Percentiles rank a stretch among this genome's conserved stretches.
Evolutionary conservation across 2,888 invertebrate genomes (phyloP).

Genomic region (Blastobasis adustella): DNA sequence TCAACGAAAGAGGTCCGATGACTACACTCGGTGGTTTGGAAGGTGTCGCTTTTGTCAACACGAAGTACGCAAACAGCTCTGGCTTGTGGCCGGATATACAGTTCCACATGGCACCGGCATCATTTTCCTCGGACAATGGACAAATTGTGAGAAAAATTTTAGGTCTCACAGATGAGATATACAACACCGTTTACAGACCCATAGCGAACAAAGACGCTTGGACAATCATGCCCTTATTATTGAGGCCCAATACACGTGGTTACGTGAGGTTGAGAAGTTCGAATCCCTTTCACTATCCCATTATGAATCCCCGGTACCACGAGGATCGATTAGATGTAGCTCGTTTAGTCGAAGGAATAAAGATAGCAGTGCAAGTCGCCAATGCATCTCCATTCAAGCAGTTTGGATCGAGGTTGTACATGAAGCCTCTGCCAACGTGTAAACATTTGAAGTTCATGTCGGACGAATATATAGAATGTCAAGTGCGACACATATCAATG

Average conservation of each 20-base stretch:
- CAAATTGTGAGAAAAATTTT: constrained; percentile 84
- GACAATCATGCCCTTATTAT: constrained; percentile 89
- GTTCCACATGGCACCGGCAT: constrained; percentile 94
- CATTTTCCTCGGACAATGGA: constrained; percentile 86
- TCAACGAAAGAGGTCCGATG: constrained; percentile 88
- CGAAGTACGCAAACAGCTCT: constrained; percentile 85
- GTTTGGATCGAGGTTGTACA: constrained; percentile 85
- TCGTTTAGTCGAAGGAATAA: constrained; percentile 88
- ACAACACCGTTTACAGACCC: constrained; percentile 85
- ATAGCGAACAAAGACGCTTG: constrained; percentile 87
- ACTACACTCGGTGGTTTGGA: constrained; percentile 91
- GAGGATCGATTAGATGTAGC: constrained; percentile 85
- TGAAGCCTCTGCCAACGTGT: constrained; percentile 86
- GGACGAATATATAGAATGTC: constrained; percentile 91
- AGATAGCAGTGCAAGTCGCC: constrained; percentile 82
- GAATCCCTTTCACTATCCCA: constrained; percentile 90
- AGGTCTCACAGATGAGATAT: constrained; percentile 86
- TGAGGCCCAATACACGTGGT: constrained; percentile 87
- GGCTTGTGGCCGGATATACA: constrained; percentile 91
- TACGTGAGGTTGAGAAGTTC: constrained; percentile 83
- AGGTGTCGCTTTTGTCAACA: constrained; percentile 90
- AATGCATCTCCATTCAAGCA: constrained; percentile 86
- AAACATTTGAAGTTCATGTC: constrained; percentile 81
- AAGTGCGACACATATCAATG: constrained; percentile 89
- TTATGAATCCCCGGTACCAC: constrained; percentile 95